These are phyloP conservation scores for Poecile atricapillus DNA, from an alignment of 2,113 vertebrate species.

Conservation along the genomic window DNA sequence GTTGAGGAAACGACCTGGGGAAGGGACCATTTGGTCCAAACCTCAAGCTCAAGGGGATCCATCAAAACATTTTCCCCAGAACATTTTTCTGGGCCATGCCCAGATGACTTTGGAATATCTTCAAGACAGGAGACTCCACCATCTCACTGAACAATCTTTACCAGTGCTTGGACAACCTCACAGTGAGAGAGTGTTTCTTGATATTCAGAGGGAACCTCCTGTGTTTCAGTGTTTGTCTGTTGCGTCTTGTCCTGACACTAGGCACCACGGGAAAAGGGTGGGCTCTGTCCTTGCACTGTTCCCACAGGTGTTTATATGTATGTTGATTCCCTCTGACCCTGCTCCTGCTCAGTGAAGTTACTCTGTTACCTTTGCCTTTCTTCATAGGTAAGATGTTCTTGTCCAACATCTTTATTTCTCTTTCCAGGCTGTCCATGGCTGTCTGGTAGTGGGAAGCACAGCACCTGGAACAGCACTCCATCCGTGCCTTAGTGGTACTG, in stretches of 20 bases:
- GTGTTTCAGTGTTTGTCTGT: not conserved
- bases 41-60: accelerated
- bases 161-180: not conserved
- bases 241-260: not conserved
- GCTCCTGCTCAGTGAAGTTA: not conserved
- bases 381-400: not conserved
- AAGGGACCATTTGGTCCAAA: not conserved
- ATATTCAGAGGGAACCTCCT: not conserved
- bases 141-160: not conserved
- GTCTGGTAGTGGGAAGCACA: not conserved
- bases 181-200: not conserved
- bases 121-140: not conserved
- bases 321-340: not conserved
- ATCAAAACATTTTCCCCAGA: accelerated
- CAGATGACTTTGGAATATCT: not conserved
- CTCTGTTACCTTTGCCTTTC: not conserved
- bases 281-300: not conserved
- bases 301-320: not conserved
- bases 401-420: not conserved
- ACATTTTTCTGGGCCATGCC: not conserved
- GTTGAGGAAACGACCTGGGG: not conserved
- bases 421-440: not conserved
- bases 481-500: not conserved
- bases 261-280: not conserved
- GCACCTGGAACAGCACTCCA: not conserved